Evolutionary conservation across 2,888 invertebrate genomes (phyloP).

Genomic region (Cephus nigrinus): DNA sequence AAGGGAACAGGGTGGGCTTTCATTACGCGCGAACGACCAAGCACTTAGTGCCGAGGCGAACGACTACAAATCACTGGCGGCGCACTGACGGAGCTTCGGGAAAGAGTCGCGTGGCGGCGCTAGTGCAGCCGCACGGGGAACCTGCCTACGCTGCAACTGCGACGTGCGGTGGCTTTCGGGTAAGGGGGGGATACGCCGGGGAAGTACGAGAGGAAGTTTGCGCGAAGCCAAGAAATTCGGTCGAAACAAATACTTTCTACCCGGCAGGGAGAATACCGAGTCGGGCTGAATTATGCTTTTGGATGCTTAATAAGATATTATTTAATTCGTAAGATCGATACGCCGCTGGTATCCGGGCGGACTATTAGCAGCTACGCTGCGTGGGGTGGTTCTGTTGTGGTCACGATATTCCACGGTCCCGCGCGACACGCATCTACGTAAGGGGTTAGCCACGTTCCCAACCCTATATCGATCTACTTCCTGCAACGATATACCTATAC

Average conservation of each 20-base stretch:
- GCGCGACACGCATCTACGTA: background rate
- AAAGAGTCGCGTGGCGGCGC: background rate
- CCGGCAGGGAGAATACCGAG: no score
- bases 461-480: background rate
- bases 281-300: no score
- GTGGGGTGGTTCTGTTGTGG: background rate
- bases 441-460: background rate
- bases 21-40: constrained; percentile 5
- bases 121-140: background rate
- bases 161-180: background rate
- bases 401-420: background rate
- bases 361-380: background rate
- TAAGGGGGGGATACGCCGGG: background rate
- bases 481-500: background rate
- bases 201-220: background rate
- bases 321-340: background rate
- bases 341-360: background rate
- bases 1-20: background rate
- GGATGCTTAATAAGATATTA: no score
- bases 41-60: constrained; percentile 5
- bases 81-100: background rate
- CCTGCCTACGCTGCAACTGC: background rate
- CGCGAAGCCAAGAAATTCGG: background rate
- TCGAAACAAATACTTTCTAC: no score
- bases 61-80: constrained; percentile 9